Conservation (phyloP, 2,113 vertebrate genomes). For the Scolopax mira region DNA sequence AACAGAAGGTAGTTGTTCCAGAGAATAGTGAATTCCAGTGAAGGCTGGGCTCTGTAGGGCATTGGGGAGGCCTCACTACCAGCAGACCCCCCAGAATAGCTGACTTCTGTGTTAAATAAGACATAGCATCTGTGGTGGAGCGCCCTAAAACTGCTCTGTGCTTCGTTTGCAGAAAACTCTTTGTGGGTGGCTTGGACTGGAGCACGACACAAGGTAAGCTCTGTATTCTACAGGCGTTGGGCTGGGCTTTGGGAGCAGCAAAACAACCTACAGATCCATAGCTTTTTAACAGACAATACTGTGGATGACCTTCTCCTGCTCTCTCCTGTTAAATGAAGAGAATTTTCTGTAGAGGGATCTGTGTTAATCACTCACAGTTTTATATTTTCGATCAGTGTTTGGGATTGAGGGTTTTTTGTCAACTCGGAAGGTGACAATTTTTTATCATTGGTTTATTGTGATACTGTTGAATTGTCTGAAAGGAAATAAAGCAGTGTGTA, state of each 20-base stretch:
- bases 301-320: neutral
- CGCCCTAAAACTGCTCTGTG: conserved; percentile 1
- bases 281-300: neutral
- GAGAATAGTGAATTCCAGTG: neutral
- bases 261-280: neutral
- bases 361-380: rapidly evolving
- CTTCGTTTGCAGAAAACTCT: conserved; percentile 89
- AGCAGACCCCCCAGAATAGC: neutral
- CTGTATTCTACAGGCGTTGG: neutral
- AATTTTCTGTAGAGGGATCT: neutral
- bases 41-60: rapidly evolving
- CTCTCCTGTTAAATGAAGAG: neutral
- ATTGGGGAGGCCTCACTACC: neutral
- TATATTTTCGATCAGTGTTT: rapidly evolving
- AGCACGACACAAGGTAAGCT: conserved; percentile 96
- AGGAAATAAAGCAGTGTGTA: neutral
- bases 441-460: neutral
- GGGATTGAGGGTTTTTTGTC: neutral
- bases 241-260: neutral
- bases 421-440: neutral
- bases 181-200: conserved; percentile 98
- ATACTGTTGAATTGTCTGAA: neutral
- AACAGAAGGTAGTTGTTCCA: neutral
- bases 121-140: neutral
- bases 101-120: neutral